Evolutionary conservation across 2,888 invertebrate genomes (phyloP).

Genomic region (Ectemnius continuus): DNA sequence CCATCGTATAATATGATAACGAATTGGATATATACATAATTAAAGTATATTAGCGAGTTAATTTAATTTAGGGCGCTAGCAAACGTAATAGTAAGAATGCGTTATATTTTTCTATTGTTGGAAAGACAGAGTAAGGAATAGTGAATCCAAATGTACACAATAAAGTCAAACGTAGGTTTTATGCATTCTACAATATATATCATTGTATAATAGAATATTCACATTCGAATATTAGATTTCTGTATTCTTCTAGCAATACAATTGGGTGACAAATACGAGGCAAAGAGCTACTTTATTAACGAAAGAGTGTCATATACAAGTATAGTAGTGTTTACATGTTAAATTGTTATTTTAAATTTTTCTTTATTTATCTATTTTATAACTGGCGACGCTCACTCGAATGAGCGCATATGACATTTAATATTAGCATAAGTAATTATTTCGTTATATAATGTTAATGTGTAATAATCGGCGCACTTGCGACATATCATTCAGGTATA

Average conservation of each 20-base stretch:
- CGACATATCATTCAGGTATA: conserved; percentile 46
- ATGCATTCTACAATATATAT: conserved; percentile 40
- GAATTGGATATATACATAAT: too few species aligned
- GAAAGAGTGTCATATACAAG: conserved; percentile 75
- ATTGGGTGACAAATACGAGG: conserved; percentile 66
- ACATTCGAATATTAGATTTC: conserved; percentile 39
- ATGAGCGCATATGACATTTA: conserved; percentile 47
- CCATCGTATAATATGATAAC: too few species aligned
- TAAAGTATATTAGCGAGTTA: too few species aligned
- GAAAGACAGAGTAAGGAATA: background rate
- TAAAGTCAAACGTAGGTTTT: background rate
- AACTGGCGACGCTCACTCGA: conserved; percentile 46
- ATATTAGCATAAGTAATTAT: conserved; percentile 61
- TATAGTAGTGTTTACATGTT: conserved; percentile 67
- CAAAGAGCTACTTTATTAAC: conserved; percentile 74
- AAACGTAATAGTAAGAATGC: too few species aligned
- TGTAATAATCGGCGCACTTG: conserved; percentile 58
- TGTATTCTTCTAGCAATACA: conserved; percentile 48
- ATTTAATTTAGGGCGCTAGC: too few species aligned
- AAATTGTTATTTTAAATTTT: conserved; percentile 59
- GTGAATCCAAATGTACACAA: conserved; percentile 7
- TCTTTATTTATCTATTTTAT: conserved; percentile 61
- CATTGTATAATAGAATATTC: conserved; percentile 36
- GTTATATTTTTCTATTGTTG: too few species aligned
- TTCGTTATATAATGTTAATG: conserved; percentile 53